Percentiles rank a stretch among this genome's conserved stretches.
Conservation (phyloP, 2,888 invertebrate species). For the Oscheius sp. region DNA sequence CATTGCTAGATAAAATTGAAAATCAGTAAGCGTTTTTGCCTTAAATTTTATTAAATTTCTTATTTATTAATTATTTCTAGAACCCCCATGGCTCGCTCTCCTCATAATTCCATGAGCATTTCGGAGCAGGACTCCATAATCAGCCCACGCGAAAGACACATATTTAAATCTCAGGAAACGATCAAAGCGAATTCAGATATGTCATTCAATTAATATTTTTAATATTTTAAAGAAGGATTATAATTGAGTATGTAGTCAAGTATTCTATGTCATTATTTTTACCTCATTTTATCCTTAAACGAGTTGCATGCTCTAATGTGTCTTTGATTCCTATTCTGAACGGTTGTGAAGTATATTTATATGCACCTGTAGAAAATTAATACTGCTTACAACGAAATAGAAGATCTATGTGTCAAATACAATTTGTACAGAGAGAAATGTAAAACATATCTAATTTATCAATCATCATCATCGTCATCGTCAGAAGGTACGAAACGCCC, state of each 20-base stretch:
- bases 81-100: constrained; percentile 1
- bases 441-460: neutral
- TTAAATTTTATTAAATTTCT: neutral
- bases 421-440: neutral
- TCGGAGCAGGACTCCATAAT: too few relatives aligned
- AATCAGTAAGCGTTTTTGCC: neutral
- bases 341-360: too few relatives aligned
- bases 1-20: constrained; percentile 5
- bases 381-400: too few relatives aligned
- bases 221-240: too few relatives aligned
- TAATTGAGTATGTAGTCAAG: too few relatives aligned
- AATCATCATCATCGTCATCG: constrained; percentile 16
- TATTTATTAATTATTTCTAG: constrained; percentile 2
- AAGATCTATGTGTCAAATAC: neutral
- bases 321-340: too few relatives aligned
- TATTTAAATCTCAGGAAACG: constrained; percentile 5
- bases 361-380: too few relatives aligned
- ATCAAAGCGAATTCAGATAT: too few relatives aligned
- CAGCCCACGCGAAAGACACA: neutral
- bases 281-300: too few relatives aligned
- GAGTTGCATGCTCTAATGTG: too few relatives aligned
- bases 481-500: constrained; percentile 4
- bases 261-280: too few relatives aligned
- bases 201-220: too few relatives aligned
- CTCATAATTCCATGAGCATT: neutral